These are phyloP conservation scores for Podiceps cristatus DNA, from an alignment of 2,113 vertebrate species.

Conservation along the genomic window DNA sequence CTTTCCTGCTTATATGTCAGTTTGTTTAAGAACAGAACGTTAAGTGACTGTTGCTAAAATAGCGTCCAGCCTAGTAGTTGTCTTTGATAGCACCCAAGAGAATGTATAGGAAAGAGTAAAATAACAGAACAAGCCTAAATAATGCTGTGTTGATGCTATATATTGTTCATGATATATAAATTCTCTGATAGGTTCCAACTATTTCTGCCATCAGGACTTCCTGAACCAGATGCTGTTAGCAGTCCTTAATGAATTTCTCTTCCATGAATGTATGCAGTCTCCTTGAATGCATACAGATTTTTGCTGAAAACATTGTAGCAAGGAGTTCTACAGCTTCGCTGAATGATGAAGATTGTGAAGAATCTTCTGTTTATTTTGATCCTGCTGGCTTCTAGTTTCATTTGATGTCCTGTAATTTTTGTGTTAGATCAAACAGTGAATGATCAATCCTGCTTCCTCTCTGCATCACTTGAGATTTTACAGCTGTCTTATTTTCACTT, in stretches of 20 bases:
- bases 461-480: conserved; percentile 34
- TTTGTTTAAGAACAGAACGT: not conserved
- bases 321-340: not conserved
- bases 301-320: not conserved
- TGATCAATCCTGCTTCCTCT: not conserved
- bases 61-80: not conserved
- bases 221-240: not conserved
- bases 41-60: not conserved
- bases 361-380: not conserved
- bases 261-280: not conserved
- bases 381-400: not conserved
- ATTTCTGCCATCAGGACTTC: not conserved
- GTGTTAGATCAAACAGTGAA: not conserved
- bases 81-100: not conserved
- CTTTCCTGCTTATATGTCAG: not conserved
- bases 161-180: not conserved
- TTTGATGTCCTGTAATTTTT: not conserved
- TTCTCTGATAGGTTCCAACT: not conserved
- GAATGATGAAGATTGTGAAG: conserved; percentile 1
- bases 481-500: conserved; percentile 38
- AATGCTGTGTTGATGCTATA: not conserved
- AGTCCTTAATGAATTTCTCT: not conserved
- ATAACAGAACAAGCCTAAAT: not conserved
- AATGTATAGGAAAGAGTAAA: not conserved
- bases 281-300: not conserved